A percentile compares a stretch with the other conserved stretches of the same genome.
phyloP scores from a whole-genome alignment of 2,113 vertebrate genomes.

The Megaceryle maxima region DNA sequence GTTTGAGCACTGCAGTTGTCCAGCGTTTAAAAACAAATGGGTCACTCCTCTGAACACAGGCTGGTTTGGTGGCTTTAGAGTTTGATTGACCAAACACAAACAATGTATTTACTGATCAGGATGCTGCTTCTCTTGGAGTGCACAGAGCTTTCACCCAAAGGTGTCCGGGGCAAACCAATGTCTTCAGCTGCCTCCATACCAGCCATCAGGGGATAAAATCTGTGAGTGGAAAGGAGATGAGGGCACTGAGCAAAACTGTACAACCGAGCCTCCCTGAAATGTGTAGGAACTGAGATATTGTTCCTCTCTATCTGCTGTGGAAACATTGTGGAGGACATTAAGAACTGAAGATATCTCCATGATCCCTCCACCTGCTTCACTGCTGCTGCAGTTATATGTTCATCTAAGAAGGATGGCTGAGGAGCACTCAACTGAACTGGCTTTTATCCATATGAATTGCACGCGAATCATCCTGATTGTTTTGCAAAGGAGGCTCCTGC shows the following conservation, averaged over 20 bases:
- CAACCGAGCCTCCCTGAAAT: not conserved
- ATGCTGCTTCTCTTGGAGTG: not conserved
- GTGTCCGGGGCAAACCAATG: not conserved
- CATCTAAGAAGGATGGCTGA: not conserved
- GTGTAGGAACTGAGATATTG: not conserved
- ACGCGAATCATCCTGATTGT: not conserved
- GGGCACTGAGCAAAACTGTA: not conserved
- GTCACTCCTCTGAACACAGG: not conserved
- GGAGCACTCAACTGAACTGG: not conserved
- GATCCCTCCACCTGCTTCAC: not conserved
- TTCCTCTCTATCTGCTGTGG: not conserved
- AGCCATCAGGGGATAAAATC: conserved; percentile 54
- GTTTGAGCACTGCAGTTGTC: not conserved
- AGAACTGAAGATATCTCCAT: not conserved
- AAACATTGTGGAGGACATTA: not conserved
- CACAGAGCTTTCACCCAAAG: not conserved
- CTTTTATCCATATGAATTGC: not conserved
- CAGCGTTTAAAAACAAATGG: not conserved
- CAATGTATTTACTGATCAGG: not conserved
- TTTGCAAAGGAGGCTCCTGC: not conserved
- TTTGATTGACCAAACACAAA: not conserved
- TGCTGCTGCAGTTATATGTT: not conserved
- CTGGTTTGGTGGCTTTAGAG: not conserved
- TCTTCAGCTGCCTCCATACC: not conserved
- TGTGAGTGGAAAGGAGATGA: conserved; percentile 15